A percentile compares a stretch with the other conserved stretches of the same genome.
Evolutionary conservation across 2,113 vertebrate species (phyloP).

Genomic region (Antechinus stuartii): DNA sequence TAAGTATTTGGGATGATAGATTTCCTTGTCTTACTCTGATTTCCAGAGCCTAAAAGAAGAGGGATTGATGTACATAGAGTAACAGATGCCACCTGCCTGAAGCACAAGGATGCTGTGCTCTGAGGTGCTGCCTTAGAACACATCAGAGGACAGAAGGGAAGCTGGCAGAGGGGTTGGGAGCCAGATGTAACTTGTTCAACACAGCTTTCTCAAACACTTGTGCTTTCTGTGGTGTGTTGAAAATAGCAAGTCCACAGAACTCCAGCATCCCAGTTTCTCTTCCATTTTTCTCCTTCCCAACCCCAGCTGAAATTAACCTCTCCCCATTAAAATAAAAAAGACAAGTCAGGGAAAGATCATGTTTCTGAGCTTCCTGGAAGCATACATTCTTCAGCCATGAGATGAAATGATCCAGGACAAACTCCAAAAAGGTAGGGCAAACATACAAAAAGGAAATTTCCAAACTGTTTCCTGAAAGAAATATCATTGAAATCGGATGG

Average conservation of each 20-base stretch:
- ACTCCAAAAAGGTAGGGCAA: background rate
- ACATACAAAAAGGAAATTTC: background rate
- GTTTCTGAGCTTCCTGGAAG: background rate
- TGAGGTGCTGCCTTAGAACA: constrained; percentile 6
- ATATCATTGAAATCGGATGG: background rate
- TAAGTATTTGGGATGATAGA: fast-evolving
- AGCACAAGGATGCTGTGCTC: background rate
- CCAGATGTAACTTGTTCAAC: constrained; percentile 15
- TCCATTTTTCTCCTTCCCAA: background rate
- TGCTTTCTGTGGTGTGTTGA: background rate
- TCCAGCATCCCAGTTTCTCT: background rate
- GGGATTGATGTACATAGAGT: background rate
- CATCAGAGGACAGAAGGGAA: constrained; percentile 21
- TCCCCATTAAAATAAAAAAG: background rate
- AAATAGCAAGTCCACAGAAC: background rate
- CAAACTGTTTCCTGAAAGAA: background rate
- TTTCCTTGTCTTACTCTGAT: background rate
- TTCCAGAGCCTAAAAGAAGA: background rate
- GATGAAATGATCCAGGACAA: background rate
- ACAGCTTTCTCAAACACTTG: background rate
- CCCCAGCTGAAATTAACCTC: background rate
- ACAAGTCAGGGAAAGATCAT: background rate
- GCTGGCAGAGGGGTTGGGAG: constrained; percentile 19
- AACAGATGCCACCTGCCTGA: background rate
- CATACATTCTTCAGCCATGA: background rate